These are phyloP conservation scores for Microctenopoma steveboyesi DNA, from an alignment of 2,797 vertebrate genomes.

Conservation along the genomic window DNA sequence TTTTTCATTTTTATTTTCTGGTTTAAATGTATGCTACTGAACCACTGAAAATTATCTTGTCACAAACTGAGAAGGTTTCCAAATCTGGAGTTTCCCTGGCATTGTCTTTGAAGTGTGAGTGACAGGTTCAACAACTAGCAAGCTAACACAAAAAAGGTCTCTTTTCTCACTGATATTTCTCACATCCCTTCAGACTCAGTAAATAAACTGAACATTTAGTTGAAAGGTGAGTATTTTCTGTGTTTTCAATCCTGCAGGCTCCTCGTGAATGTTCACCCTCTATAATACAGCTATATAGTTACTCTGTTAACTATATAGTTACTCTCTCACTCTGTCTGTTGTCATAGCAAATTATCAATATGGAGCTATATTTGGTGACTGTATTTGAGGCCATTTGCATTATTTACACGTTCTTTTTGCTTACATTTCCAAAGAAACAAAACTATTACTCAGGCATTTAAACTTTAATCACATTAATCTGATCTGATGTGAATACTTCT, in stretches of 20 bases:
- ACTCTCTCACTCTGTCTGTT: neutral
- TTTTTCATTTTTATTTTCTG: neutral
- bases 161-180: slow-evolving; percentile 5
- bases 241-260: slow-evolving; percentile 12
- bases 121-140: slow-evolving; percentile 10
- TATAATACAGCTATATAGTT: slow-evolving; percentile 5
- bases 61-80: slow-evolving; percentile 14
- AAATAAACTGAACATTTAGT: slow-evolving; percentile 11
- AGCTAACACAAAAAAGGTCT: neutral
- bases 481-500: too few relatives aligned
- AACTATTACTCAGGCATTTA: neutral
- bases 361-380: neutral
- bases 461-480: too few relatives aligned
- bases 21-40: neutral
- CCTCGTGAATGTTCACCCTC: neutral
- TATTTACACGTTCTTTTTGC: neutral
- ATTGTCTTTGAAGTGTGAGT: slow-evolving; percentile 17
- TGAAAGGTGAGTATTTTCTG: neutral
- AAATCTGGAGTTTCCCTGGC: slow-evolving; percentile 5
- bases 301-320: neutral
- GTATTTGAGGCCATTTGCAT: neutral
- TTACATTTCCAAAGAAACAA: neutral
- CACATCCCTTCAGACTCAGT: slow-evolving; percentile 5
- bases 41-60: slow-evolving; percentile 7
- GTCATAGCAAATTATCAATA: slow-evolving; percentile 2